A percentile compares a stretch with the other conserved stretches of the same genome.
Conservation (phyloP, 2,797 vertebrate species). For the Bovichtus diacanthus region DNA sequence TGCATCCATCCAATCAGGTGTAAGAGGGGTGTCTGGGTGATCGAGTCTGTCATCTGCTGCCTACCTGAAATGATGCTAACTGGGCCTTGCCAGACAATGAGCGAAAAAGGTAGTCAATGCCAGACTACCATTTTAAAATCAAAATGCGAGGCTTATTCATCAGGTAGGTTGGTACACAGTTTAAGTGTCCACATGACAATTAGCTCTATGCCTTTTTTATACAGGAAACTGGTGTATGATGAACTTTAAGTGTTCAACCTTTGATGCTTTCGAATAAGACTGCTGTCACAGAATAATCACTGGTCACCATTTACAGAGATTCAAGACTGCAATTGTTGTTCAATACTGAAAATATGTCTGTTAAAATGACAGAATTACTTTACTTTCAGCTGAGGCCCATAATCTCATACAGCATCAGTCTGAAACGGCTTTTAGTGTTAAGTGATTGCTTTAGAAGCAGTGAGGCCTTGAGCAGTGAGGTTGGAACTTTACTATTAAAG, state of each 20-base stretch:
- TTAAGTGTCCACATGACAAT: neutral
- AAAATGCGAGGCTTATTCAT: neutral
- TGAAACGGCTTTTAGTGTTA: neutral
- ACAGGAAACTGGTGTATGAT: neutral
- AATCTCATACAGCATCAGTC: neutral
- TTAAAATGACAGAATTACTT: neutral
- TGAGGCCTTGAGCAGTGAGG: neutral
- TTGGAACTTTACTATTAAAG: neutral
- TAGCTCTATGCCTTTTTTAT: neutral
- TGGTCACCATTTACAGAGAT: neutral
- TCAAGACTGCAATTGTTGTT: neutral
- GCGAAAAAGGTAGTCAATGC: neutral
- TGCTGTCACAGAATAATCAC: neutral
- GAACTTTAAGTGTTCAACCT: neutral
- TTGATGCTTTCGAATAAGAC: neutral
- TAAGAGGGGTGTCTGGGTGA: neutral
- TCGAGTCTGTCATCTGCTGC: neutral
- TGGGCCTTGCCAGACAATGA: neutral
- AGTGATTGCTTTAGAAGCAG: constrained; percentile 2
- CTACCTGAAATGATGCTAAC: neutral
- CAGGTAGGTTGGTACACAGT: neutral
- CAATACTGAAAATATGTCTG: too few relatives aligned
- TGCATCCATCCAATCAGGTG: neutral
- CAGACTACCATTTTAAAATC: neutral
- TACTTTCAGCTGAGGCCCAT: neutral